Evolutionary conservation across 2,113 vertebrate genomes (phyloP).

Genomic region (Ammospiza nelsoni): DNA sequence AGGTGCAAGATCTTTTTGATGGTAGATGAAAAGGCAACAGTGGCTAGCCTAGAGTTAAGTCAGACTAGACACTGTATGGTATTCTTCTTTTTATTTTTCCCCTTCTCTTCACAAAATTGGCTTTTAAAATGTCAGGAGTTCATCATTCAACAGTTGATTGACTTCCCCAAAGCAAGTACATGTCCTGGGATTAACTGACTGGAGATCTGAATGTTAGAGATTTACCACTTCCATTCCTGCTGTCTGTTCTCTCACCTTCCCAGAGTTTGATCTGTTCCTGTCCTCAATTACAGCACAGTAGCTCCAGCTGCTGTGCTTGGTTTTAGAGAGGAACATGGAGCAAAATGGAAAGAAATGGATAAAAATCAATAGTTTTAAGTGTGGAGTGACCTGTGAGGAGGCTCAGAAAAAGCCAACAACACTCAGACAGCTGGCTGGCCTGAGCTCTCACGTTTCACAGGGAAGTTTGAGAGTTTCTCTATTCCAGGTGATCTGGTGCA

Average conservation of each 20-base stretch:
- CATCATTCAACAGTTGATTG: background rate
- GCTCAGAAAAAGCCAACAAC: background rate
- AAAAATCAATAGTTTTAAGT: background rate
- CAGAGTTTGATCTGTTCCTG: background rate
- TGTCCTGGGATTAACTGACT: slow-evolving; percentile 11
- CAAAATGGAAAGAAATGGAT: slow-evolving; percentile 15
- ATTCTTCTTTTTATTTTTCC: background rate
- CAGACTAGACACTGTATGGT: background rate
- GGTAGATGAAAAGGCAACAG: background rate
- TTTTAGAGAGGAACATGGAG: background rate
- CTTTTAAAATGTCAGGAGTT: slow-evolving; percentile 3
- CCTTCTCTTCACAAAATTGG: background rate
- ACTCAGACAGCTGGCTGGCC: background rate
- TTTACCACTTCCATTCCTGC: background rate
- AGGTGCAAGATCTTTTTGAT: background rate
- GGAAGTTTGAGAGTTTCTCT: background rate
- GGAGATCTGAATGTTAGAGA: background rate
- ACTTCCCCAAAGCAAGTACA: background rate
- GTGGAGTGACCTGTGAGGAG: background rate
- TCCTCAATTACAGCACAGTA: slow-evolving; percentile 21
- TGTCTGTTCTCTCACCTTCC: background rate
- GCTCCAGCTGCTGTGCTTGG: background rate
- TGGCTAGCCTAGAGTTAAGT: background rate
- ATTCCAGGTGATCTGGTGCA: background rate
- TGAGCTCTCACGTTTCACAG: background rate